A percentile compares a stretch with the other conserved stretches of the same genome.
Evolutionary conservation across 1,140 invertebrate genomes (phyloP).

Genomic region (Popillia japonica): DNA sequence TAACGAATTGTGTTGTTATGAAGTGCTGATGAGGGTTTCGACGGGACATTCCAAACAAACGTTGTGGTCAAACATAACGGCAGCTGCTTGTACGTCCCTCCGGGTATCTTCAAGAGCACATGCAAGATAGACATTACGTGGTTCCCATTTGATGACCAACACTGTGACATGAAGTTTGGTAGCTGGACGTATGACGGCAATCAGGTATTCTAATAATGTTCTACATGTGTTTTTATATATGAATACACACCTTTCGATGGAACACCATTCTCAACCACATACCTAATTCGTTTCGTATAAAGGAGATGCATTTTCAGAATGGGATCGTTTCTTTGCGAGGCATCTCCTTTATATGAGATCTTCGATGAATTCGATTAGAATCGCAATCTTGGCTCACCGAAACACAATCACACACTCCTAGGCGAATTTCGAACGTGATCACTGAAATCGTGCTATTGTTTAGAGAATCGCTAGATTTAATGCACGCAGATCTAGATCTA

Average conservation of each 20-base stretch:
- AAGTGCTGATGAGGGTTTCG: constrained; percentile 98
- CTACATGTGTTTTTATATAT: constrained; percentile 23
- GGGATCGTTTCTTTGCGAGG: too few relatives aligned
- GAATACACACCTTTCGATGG: neutral
- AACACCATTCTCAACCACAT: too few relatives aligned
- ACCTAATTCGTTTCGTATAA: too few relatives aligned
- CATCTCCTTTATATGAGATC: too few relatives aligned
- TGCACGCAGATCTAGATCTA: constrained; percentile 18
- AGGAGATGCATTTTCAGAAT: too few relatives aligned
- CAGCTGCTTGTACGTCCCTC: constrained; percentile 95
- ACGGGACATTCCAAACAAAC: constrained; percentile 96
- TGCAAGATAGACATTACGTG: constrained; percentile 99
- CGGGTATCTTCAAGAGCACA: constrained; percentile 98
- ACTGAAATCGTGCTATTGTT: neutral
- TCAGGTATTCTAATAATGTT: constrained; percentile 70
- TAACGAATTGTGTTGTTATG: constrained; percentile 59
- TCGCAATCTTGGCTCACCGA: constrained; percentile 35
- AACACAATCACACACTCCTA: neutral
- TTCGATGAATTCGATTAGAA: too few relatives aligned
- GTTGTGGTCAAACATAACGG: constrained; percentile 96
- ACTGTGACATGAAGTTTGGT: constrained; percentile 95
- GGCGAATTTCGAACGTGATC: neutral
- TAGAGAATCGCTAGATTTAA: neutral
- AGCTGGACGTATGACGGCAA: constrained; percentile 95
- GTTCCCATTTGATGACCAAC: constrained; percentile 99